Conservation (phyloP, 2,888 invertebrate species). For the Drosophila diplacantha region DNA sequence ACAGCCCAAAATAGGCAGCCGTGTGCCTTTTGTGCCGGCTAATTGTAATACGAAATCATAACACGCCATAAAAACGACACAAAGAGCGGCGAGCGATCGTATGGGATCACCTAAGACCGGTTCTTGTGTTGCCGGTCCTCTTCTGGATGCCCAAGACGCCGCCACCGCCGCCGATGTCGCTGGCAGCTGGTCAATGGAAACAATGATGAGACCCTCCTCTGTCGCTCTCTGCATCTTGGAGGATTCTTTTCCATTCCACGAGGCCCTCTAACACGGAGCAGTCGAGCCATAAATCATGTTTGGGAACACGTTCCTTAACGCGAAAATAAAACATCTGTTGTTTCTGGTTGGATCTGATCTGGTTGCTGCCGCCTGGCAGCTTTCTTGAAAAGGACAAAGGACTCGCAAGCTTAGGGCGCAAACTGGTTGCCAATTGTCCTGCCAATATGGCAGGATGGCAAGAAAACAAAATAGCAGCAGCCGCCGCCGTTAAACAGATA, state of each 20-base stretch:
- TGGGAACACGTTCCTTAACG: constrained; percentile 61
- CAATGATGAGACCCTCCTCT: constrained; percentile 51
- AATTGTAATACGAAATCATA: constrained; percentile 70
- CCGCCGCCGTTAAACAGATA: constrained; percentile 42
- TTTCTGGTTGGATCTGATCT: constrained; percentile 34
- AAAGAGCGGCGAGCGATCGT: constrained; percentile 26
- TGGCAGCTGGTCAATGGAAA: constrained; percentile 67
- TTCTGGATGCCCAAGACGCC: constrained; percentile 35
- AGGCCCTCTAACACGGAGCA: constrained; percentile 43
- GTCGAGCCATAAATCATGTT: constrained; percentile 70
- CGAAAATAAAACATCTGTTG: constrained; percentile 55
- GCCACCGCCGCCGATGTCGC: constrained; percentile 15
- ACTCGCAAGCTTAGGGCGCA: constrained; percentile 64
- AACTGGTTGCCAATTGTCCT: constrained; percentile 61
- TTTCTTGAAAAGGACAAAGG: constrained; percentile 57
- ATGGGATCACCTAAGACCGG: constrained; percentile 53
- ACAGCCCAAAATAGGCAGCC: constrained; percentile 47
- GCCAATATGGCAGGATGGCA: constrained; percentile 27
- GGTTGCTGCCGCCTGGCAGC: constrained; percentile 40
- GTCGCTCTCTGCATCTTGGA: constrained; percentile 4
- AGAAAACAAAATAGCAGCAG: constrained; percentile 30
- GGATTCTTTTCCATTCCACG: constrained; percentile 28
- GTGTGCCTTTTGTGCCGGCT: constrained; percentile 64
- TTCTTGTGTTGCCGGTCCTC: constrained; percentile 31
- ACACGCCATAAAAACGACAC: constrained; percentile 69